Evolutionary conservation across 2,888 invertebrate genomes (phyloP).

Genomic region (Heliconius charithonia): DNA sequence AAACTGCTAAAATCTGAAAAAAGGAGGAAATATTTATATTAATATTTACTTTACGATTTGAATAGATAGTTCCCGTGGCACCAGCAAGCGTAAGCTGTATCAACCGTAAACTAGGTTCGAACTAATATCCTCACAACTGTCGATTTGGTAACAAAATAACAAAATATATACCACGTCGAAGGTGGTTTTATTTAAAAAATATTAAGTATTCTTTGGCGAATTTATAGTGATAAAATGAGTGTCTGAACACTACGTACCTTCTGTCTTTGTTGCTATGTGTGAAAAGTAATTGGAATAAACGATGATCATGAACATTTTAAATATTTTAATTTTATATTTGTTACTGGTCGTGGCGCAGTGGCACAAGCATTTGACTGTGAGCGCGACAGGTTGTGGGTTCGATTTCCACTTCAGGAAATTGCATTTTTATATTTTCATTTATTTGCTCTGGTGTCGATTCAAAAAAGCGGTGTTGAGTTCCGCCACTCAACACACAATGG

Average conservation of each 20-base stretch:
- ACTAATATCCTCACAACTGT: conserved; percentile 13
- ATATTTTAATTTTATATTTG: too few relatives aligned
- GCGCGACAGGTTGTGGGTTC: background rate
- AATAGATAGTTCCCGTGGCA: conserved; percentile 13
- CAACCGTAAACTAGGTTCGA: conserved; percentile 4
- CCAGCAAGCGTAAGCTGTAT: conserved; percentile 13
- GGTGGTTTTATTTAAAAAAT: background rate
- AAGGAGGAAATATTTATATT: background rate
- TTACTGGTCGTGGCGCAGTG: too few relatives aligned
- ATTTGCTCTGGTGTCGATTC: background rate
- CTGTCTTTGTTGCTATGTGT: too few relatives aligned
- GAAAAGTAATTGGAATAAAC: too few relatives aligned
- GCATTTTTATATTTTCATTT: background rate
- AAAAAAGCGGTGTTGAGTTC: too few relatives aligned
- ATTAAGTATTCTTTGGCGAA: background rate
- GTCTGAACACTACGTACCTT: background rate
- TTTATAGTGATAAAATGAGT: background rate
- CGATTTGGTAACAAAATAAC: conserved; percentile 8
- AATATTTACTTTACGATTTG: background rate
- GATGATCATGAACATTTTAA: too few relatives aligned
- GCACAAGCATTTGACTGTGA: too few relatives aligned
- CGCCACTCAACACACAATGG: too few relatives aligned
- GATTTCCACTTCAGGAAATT: background rate
- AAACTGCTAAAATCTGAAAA: too few relatives aligned
- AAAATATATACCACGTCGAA: background rate